Evolutionary conservation across 2,888 invertebrate species (phyloP).

Genomic region (Andricus curvator): DNA sequence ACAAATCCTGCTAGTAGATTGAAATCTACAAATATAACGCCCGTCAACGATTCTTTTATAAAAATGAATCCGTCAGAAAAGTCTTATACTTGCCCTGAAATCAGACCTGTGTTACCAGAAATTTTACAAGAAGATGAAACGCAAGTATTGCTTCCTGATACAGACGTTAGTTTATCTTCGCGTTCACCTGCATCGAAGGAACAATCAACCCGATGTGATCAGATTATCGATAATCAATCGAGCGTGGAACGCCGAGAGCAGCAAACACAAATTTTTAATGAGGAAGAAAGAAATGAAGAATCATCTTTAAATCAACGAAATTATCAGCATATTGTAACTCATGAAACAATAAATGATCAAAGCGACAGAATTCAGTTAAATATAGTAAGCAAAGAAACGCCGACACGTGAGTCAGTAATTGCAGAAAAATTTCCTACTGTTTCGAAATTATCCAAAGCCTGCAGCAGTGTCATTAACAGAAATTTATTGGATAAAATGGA

Average conservation of each 20-base stretch:
- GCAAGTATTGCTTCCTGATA: background rate
- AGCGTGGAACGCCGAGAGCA: slow-evolving; percentile 61
- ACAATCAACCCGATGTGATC: background rate
- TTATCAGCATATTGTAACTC: slow-evolving; percentile 27
- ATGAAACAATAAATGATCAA: slow-evolving; percentile 23
- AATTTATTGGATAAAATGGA: slow-evolving; percentile 42
- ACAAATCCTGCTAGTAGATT: slow-evolving; percentile 60
- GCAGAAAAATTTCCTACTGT: background rate
- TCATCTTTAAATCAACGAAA: slow-evolving; percentile 44
- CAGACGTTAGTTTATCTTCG: background rate
- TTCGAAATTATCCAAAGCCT: background rate
- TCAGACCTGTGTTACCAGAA: slow-evolving; percentile 9
- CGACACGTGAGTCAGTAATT: slow-evolving; percentile 20
- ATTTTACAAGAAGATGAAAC: slow-evolving; percentile 9
- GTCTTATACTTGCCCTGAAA: slow-evolving; percentile 25
- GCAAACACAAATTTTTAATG: slow-evolving; percentile 58
- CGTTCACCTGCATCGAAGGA: background rate
- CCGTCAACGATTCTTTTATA: background rate
- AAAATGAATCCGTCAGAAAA: slow-evolving; percentile 17
- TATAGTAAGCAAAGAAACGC: slow-evolving; percentile 21
- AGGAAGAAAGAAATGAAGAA: slow-evolving; percentile 47
- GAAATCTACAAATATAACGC: slow-evolving; percentile 45
- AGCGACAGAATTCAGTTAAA: slow-evolving; percentile 55
- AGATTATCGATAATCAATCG: background rate
- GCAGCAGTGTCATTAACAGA: slow-evolving; percentile 43